A percentile compares a stretch with the other conserved stretches of the same genome.
Conservation (phyloP, 2,113 vertebrate genomes). For the Sylvia atricapilla region DNA sequence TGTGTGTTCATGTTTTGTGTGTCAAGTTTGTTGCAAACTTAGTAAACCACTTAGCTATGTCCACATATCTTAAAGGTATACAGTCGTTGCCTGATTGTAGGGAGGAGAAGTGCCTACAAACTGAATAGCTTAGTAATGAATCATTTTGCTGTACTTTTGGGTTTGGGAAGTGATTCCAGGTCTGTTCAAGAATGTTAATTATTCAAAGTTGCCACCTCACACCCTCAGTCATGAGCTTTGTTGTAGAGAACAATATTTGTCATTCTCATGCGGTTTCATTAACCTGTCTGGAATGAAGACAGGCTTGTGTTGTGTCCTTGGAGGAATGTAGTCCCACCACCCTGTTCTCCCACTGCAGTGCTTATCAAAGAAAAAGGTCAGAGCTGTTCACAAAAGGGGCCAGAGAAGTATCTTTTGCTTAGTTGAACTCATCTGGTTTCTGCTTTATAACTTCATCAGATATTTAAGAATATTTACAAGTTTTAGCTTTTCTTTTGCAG, state of each 20-base stretch:
- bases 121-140: neutral
- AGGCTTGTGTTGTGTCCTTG: slow-evolving; percentile 56
- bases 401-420: neutral
- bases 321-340: slow-evolving; percentile 67
- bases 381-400: neutral
- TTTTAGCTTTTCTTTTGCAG: slow-evolving; percentile 69
- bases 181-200: slow-evolving; percentile 23
- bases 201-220: neutral
- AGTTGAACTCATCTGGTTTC: neutral
- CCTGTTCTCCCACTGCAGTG: neutral
- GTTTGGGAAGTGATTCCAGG: neutral
- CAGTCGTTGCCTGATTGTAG: neutral
- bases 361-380: neutral
- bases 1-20: neutral
- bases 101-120: neutral
- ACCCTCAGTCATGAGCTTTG: slow-evolving; percentile 26
- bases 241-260: slow-evolving; percentile 25
- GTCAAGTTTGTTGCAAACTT: neutral
- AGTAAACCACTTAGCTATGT: neutral
- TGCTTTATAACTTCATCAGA: neutral
- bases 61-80: neutral
- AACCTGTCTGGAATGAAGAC: slow-evolving; percentile 62
- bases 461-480: neutral
- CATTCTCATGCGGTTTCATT: slow-evolving; percentile 44
- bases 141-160: neutral